phyloP scores from a whole-genome alignment of 2,113 vertebrate species.

The Phalacrocorax carbo region DNA sequence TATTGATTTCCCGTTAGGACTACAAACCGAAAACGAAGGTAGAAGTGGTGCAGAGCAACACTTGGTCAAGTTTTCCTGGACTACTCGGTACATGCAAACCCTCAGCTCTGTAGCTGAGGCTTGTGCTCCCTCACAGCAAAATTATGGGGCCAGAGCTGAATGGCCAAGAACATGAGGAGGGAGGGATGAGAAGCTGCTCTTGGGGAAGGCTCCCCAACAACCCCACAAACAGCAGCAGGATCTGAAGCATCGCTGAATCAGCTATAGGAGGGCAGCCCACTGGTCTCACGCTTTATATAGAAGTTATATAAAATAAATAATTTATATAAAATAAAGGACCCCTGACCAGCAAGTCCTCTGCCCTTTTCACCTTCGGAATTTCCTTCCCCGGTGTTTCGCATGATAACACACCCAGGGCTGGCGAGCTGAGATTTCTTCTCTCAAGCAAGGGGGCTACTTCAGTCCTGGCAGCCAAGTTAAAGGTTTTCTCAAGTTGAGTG shows the following conservation, averaged over 20 bases:
- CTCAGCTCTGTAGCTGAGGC: background rate
- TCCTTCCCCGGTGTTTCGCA: background rate
- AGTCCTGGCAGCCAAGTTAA: background rate
- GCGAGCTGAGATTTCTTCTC: background rate
- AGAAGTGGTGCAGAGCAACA: fast-evolving
- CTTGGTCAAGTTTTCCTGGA: background rate
- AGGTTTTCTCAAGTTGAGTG: background rate
- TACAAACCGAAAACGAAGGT: background rate
- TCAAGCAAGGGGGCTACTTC: background rate
- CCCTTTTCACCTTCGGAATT: background rate
- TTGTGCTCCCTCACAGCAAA: background rate
- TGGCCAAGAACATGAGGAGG: fast-evolving
- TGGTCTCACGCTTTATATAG: background rate
- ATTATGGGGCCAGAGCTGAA: background rate
- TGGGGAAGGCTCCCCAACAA: background rate
- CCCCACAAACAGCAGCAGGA: background rate
- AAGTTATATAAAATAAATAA: background rate
- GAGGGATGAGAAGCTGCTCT: background rate
- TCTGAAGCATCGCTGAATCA: fast-evolving
- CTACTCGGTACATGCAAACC: background rate
- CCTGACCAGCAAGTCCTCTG: background rate
- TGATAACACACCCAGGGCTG: background rate
- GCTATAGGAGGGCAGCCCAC: background rate
- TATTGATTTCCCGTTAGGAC: fast-evolving
- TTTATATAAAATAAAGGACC: background rate